Conservation (phyloP, 64 coral and sea anemone species). For the Actinia tenebrosa region DNA sequence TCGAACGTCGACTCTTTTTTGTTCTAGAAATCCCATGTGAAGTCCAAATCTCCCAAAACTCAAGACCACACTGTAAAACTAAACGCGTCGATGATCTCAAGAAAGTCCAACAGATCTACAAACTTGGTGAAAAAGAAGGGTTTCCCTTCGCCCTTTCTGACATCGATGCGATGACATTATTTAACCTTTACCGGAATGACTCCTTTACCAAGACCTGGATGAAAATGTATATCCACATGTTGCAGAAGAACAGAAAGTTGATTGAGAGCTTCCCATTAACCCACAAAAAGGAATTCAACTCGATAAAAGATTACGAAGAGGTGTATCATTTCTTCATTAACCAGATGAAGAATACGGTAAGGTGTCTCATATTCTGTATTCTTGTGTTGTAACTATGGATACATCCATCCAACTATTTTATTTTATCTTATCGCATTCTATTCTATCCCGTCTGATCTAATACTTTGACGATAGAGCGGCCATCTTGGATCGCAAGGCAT, state of each 20-base stretch:
- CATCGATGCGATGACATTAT: conserved; percentile 27
- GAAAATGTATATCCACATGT: conserved; percentile 71
- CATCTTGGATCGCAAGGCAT: too few relatives aligned
- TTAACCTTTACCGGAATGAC: conserved; percentile 42
- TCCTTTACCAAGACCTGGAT: conserved; percentile 79
- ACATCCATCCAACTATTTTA: too few relatives aligned
- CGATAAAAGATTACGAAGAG: conserved; percentile 57
- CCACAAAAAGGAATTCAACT: conserved; percentile 52
- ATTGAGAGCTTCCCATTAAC: conserved; percentile 38
- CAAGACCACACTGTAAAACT: conserved; percentile 37
- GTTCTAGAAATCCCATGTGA: conserved; percentile 46
- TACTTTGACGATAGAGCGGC: too few relatives aligned
- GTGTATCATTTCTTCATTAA: conserved; percentile 77
- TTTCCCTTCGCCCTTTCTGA: conserved; percentile 64
- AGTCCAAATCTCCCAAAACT: conserved; percentile 51
- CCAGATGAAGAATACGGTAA: conserved; percentile 50
- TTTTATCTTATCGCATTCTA: too few relatives aligned
- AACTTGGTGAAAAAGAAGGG: conserved; percentile 46
- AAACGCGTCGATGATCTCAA: conserved; percentile 36
- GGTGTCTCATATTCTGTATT: background rate
- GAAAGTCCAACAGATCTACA: conserved; percentile 51
- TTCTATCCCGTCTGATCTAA: too few relatives aligned
- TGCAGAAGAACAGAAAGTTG: conserved; percentile 37
- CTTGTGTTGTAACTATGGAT: too few relatives aligned
- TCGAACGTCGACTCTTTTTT: too few relatives aligned